Conservation (phyloP, 2,797 vertebrate genomes). For the Nyctibius grandis region DNA sequence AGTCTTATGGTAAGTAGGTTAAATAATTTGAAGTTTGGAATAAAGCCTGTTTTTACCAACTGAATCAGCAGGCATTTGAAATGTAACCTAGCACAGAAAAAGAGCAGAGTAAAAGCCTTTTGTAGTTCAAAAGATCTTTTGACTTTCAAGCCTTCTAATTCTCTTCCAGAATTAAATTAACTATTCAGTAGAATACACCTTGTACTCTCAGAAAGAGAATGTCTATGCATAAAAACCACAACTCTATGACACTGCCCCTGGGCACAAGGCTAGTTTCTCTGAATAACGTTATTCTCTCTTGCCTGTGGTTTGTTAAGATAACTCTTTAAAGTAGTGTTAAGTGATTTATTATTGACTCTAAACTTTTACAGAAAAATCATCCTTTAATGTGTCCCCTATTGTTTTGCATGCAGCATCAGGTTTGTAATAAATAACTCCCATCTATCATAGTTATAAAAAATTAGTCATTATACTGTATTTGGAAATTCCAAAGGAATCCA, state of each 20-base stretch:
- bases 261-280: neutral
- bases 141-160: neutral
- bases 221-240: neutral
- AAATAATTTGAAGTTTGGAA: neutral
- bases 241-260: neutral
- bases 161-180: neutral
- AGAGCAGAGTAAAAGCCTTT: neutral
- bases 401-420: slow-evolving; percentile 19
- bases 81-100: neutral
- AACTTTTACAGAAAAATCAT: neutral
- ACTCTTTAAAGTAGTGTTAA: neutral
- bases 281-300: neutral
- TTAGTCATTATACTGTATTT: neutral
- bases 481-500: slow-evolving; percentile 12
- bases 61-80: neutral
- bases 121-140: neutral
- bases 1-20: neutral
- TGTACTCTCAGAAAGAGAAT: neutral
- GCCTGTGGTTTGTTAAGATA: neutral
- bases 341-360: neutral
- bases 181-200: neutral
- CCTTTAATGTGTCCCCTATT: neutral
- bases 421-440: slow-evolving; percentile 65
- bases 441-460: neutral
- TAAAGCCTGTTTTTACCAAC: neutral